Conservation (phyloP, 2,888 invertebrate species). For the Diachrysia chrysitis region DNA sequence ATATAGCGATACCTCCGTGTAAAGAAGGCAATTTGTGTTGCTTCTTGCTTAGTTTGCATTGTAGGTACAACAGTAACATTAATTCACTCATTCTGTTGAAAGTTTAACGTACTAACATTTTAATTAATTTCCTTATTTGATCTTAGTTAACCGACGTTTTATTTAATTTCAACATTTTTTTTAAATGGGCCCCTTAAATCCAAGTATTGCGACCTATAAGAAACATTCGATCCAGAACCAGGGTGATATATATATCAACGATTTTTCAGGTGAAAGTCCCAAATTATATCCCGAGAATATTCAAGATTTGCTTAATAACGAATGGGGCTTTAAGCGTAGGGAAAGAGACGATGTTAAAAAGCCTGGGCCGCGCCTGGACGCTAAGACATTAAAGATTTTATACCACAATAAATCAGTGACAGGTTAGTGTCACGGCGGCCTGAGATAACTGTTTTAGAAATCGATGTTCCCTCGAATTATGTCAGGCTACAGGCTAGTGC, state of each 20-base stretch:
- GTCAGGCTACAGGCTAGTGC: slow-evolving; percentile 65
- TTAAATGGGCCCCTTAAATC: slow-evolving; percentile 66
- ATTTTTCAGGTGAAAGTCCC: slow-evolving; percentile 88
- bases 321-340: slow-evolving; percentile 95
- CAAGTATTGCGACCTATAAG: slow-evolving; percentile 63
- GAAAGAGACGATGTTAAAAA: slow-evolving; percentile 98
- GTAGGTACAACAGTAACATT: slow-evolving; percentile 73
- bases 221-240: slow-evolving; percentile 67
- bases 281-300: slow-evolving; percentile 87
- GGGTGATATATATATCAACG: slow-evolving; percentile 79
- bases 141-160: slow-evolving; percentile 64
- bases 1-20: slow-evolving; percentile 58
- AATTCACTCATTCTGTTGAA: slow-evolving; percentile 71
- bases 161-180: slow-evolving; percentile 66
- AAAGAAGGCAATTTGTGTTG: slow-evolving; percentile 75
- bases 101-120: slow-evolving; percentile 64
- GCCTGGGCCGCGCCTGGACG: slow-evolving; percentile 95
- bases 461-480: slow-evolving; percentile 79
- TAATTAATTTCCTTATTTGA: slow-evolving; percentile 69
- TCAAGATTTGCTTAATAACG: slow-evolving; percentile 90
- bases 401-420: slow-evolving; percentile 87
- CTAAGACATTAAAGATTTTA: slow-evolving; percentile 89
- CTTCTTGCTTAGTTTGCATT: slow-evolving; percentile 78
- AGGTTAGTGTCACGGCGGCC: slow-evolving; percentile 88
- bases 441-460: slow-evolving; percentile 76